Evolutionary conservation across 2,113 vertebrate genomes (phyloP), one percentile per base, ranked within the genome.

Genomic region (Cisticola juncidis): DNA sequence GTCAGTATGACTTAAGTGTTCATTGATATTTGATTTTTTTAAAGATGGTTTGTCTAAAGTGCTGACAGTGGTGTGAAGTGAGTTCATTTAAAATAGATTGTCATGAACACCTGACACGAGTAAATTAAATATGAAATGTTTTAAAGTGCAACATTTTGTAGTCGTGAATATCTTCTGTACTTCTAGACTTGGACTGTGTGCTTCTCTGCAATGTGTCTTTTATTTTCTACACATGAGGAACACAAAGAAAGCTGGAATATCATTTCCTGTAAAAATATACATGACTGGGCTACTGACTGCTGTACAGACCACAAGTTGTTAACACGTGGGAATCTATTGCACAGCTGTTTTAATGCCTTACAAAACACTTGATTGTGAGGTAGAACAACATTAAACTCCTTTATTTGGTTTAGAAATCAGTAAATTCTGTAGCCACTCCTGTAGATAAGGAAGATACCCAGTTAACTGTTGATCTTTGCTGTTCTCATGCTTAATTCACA

Each of bases 271-370:
- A 86, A 94, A 91, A 93, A 82, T 90, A 74, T 78, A 72, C 90
- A 69, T 61, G 76, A 45, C 57, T 85, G 76, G n/a, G 86, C 62
- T 86, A 17, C 88, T 83, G 74, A 51, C 82, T 94, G 22, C 35
- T 85, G 56, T 76, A 60, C 66, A 96, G 91, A 95, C 73, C 88
- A 92, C 93, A 95, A 61, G 89, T 85, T 94, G 88, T 94, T 97
- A 95, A 89, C 90, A 93, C 7, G 1, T 92, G 80, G 84, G 36
- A 71, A 77, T 91, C 94, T 92, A 92, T 85, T 97, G 57, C 80
- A 77, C 35, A 94, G 21, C 88, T 96, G 20, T 72, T 89, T 80
- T 29, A 90, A 95, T 83, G 62, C 48, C 64, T 95, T 89, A 81
- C n/a, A 76, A 92, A 57, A 42, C 74, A 81, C 78, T 93, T 92